Evolutionary conservation across 2,113 vertebrate species (phyloP), one percentile per base, ranked within the genome.

Genomic region (Siniperca chuatsi): DNA sequence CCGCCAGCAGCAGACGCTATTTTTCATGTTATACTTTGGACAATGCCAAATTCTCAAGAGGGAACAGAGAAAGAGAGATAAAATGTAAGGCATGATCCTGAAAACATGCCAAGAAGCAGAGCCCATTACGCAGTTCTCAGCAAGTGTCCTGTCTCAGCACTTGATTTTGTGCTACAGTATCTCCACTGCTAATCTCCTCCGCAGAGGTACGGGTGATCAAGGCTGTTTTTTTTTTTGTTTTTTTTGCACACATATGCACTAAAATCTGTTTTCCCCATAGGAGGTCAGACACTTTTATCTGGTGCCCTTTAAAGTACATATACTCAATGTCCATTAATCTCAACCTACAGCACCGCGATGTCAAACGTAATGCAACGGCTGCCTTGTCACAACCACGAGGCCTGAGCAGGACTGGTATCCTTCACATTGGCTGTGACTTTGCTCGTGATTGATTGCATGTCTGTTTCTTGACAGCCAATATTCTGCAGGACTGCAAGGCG

Each of bases 371-470:
- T 62, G 84, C 81, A 86, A 85, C 86, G 29, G 71, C 86, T 82
- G 72, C 85, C 86, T 88, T 89, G 91, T 93, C 92, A 90, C 75
- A 67, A 78, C 58, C 25, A 67, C 21, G 42, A 81, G 82, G 78
- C 86, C 74, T 61, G 42, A 76, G 77, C 44, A 85, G 73, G 80
- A 93, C 87, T 69, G 83, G 73, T 89, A 93, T 92, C 90, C 91
- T 94, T 94, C 89, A 91, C 91, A 80, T 87, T 82, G 81, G 50
- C 90, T 90, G 77, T 92, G 93, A 93, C 93, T 94, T 95, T 95
- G 90, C 73, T 37, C 78, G 16, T 93, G 94, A 95, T 94, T 94
- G 93, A 95, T 95, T 86, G 87, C 81, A 74, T 85, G 93, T 92
- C 87, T 87, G 72, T 87, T 84, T 85, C 83, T 90, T 94, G 93